Evolutionary conservation across 1,140 invertebrate species (phyloP), one percentile per base, ranked within the genome.

Genomic region (Druon quercuslanigerum): DNA sequence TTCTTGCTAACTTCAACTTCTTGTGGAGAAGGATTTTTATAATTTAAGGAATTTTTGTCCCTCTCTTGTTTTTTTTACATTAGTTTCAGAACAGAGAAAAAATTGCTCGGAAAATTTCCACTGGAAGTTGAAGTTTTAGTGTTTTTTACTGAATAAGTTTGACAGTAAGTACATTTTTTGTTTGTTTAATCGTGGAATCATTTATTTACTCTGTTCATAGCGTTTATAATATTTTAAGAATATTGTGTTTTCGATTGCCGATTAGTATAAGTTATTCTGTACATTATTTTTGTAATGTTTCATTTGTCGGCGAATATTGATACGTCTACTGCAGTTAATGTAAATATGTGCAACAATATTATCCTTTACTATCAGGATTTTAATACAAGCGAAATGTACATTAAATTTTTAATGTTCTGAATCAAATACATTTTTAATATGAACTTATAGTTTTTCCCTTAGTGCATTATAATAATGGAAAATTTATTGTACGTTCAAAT

Each of bases 211-310:
- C 25, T 40, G 25, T 66, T 14, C 33, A 40, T 66, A 40, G 25
- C 25, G 25, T 33, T 1, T 0, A 33, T 25, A n/a, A 20, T 25
- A 60, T 66, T 40, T 66, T 40, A 66, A 66, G 60, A 66, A 16
- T 66, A 33, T 33, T 33, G 33, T 40, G 40, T 25, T 66, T 66
- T 40, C 20, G n/a, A 66, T 66, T 66, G 25, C 60, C 25, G 33
- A 66, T 66, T 66, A 66, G 25, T 66, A 40, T 66, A 66, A 66
- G 60, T 66, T 66, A 8, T 66, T 66, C 60, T 66, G 60, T 66
- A 66, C 60, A 66, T 66, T 66, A 66, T 66, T 66, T 46, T 66
- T 66, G 60, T 66, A 40, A 66, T 66, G 6, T 66, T 11, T 66
- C 25, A 33, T 66, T 46, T 40, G 16, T 40, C 60, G 25, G 25